These are phyloP conservation scores for Gortyna flavago DNA, from an alignment of 2,888 invertebrate species.

Conservation along the genomic window DNA sequence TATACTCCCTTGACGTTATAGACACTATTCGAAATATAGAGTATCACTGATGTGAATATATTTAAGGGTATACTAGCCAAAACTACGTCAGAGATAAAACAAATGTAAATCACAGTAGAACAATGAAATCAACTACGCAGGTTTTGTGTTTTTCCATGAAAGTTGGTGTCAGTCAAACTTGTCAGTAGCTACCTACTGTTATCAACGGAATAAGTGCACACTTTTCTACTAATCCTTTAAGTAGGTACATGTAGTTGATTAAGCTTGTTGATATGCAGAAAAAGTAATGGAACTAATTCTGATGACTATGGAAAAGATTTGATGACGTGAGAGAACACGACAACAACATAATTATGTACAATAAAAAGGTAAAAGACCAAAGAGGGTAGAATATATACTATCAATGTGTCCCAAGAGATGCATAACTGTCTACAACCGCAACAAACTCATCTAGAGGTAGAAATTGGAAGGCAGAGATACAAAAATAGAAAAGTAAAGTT, in stretches of 20 bases:
- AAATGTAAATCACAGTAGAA: slow-evolving; percentile 33
- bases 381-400: not conserved
- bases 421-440: slow-evolving; percentile 7
- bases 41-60: slow-evolving; percentile 1
- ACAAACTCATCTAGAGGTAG: slow-evolving; percentile 6
- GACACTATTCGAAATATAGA: slow-evolving; percentile 2
- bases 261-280: slow-evolving; percentile 3
- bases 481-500: slow-evolving; percentile 1
- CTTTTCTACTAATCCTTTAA: slow-evolving; percentile 57
- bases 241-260: slow-evolving; percentile 38
- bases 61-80: slow-evolving; percentile 2
- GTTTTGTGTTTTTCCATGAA: slow-evolving; percentile 52
- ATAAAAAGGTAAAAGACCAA: not conserved
- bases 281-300: slow-evolving; percentile 7
- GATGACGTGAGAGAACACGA: not conserved
- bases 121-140: slow-evolving; percentile 31
- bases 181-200: slow-evolving; percentile 53
- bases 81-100: slow-evolving; percentile 39
- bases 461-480: not conserved
- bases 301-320: not conserved
- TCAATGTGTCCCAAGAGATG: slow-evolving; percentile 20
- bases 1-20: slow-evolving; percentile 17
- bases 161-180: slow-evolving; percentile 58
- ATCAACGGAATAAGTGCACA: slow-evolving; percentile 55
- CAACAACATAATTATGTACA: not conserved